These are phyloP conservation scores for Chaetogeoica ovagalla DNA, from an alignment of 2,888 invertebrate species.

Conservation along the genomic window DNA sequence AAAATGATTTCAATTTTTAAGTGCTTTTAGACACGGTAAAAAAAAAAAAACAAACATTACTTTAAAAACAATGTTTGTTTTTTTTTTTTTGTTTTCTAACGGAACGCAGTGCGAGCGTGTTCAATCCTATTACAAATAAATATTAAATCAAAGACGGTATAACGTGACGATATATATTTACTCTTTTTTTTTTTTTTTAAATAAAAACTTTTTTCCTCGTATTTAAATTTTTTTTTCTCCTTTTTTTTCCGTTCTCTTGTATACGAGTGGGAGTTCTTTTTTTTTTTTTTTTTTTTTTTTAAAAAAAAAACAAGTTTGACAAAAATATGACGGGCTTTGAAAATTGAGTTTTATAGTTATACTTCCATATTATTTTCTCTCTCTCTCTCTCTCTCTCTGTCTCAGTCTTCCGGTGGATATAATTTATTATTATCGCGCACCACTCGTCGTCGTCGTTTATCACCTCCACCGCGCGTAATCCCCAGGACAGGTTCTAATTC, in stretches of 20 bases:
- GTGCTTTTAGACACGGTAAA: too few relatives aligned
- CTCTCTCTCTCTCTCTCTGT: background rate
- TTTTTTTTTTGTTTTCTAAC: too few relatives aligned
- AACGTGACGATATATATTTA: background rate
- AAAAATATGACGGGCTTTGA: background rate
- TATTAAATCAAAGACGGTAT: background rate
- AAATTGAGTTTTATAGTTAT: conserved; percentile 9
- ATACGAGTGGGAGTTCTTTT: background rate
- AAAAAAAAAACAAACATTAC: too few relatives aligned
- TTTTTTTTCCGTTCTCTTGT: background rate
- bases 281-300: too few relatives aligned
- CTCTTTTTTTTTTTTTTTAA: background rate
- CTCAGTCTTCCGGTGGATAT: too few relatives aligned
- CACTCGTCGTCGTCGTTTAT: background rate
- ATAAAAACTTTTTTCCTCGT: background rate
- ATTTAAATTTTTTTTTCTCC: background rate
- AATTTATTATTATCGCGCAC: conserved; percentile 3
- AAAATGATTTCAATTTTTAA: too few relatives aligned
- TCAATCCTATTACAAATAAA: background rate
- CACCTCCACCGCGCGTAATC: background rate
- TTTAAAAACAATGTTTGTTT: too few relatives aligned
- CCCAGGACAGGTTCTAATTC: conserved; percentile 5
- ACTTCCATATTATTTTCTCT: background rate
- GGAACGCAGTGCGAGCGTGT: background rate
- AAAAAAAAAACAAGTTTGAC: background rate